Base-by-base conservation (phyloP, 2,888 invertebrate species). In the Brachylomia viminalis region DNA sequence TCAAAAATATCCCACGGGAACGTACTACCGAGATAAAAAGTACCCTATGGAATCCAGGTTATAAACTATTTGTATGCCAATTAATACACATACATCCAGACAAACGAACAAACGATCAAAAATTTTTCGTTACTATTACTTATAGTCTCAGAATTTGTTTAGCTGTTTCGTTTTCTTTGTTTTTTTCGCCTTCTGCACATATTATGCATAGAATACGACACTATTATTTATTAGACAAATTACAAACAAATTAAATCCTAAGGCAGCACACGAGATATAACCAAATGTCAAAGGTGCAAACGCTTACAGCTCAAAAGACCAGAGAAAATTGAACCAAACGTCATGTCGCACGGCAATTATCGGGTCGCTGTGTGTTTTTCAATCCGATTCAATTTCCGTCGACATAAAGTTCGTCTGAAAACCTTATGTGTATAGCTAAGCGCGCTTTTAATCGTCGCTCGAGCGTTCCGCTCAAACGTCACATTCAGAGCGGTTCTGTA, bases 401-500 rank as follows among this genome's bases (percentile, higher is more conserved):
- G 79, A 67, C 79, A 83, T 76, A 82, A 77, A 88, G 75, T 86
- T 83, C 62, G 71, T 75, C 76, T 82, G 80, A 79, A 89, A 84
- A 83, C 78, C 82, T 82, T 76, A 83, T 77, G 79, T 80, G 83
- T 82, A 80, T 69, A 77, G 72, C 79, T 81, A 88, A 87, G 83
- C 77, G 74, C 74, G 82, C 82, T 82, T 83, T 88, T 88, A 88
- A 89, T 87, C 85, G 88, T 80, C 77, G 80, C 85, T 86, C 77
- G 72, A 85, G 86, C 79, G 83, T 80, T 83, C 64, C 84, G 89
- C 87, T 89, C 88, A 87, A 88, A 87, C 86, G 89, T 91, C 91
- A 90, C 85, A 87, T 82, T 82, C 90, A 88, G 86, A 79, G 75
- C 85, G 80, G 86, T 87, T 88, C 86, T 87, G 82, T 82, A 86